phyloP scores from a whole-genome alignment of 2,797 vertebrate genomes.

The Spatula clypeata region DNA sequence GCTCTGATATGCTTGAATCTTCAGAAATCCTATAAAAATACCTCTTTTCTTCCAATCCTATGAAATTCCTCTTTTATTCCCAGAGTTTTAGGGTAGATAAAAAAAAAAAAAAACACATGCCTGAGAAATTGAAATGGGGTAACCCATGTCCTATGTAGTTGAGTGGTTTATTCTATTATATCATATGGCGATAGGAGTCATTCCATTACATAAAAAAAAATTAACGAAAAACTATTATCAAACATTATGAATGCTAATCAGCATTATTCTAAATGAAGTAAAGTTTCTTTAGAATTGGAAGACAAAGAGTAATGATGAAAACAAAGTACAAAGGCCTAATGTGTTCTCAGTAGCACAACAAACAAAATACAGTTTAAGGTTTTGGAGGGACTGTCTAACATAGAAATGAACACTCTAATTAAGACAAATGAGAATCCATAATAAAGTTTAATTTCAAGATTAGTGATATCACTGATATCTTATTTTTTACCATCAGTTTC shows the following conservation, averaged over 20 bases:
- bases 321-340: background rate
- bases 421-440: background rate
- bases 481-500: background rate
- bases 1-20: background rate
- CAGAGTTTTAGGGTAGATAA: background rate
- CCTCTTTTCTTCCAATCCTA: background rate
- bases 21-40: background rate
- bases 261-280: background rate
- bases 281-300: background rate
- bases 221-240: background rate
- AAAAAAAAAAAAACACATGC: background rate
- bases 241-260: background rate
- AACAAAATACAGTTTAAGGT: background rate
- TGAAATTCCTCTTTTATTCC: background rate
- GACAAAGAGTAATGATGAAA: background rate
- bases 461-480: fast-evolving
- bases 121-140: background rate
- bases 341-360: background rate
- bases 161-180: background rate
- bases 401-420: background rate
- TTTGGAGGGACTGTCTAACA: background rate
- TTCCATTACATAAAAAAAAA: background rate
- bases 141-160: background rate
- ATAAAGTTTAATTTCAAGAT: background rate
- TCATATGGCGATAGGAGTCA: fast-evolving